phyloP scores from a whole-genome alignment of 2,888 invertebrate genomes.

The Ganaspis brasiliensis region DNA sequence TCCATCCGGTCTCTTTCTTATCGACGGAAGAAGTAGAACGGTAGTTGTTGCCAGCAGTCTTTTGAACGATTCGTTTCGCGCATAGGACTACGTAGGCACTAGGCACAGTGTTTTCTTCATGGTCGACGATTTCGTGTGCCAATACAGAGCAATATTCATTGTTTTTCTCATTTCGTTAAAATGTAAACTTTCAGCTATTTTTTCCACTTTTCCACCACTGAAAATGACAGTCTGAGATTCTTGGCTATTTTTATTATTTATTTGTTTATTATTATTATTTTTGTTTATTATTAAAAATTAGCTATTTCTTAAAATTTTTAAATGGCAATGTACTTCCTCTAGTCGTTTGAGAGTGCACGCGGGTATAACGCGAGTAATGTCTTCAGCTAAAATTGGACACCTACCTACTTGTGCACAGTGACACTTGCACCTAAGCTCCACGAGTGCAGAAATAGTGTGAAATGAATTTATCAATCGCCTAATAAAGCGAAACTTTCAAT shows the following conservation, averaged over 20 bases:
- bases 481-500: not conserved
- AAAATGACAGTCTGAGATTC: not conserved
- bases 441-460: conserved; percentile 15
- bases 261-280: conserved; percentile 1
- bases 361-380: not conserved
- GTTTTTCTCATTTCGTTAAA: not conserved
- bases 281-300: not conserved
- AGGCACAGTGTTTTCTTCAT: conserved; percentile 26
- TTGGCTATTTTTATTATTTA: not conserved
- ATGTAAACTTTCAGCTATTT: not conserved
- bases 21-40: conserved; percentile 25
- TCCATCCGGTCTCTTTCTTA: conserved; percentile 18
- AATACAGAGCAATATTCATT: conserved; percentile 3
- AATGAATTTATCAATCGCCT: conserved; percentile 14
- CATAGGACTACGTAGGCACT: not conserved
- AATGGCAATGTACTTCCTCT: not conserved
- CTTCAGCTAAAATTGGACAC: conserved; percentile 32
- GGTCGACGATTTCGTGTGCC: conserved; percentile 3
- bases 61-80: not conserved
- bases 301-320: not conserved
- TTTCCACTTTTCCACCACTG: not conserved
- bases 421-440: conserved; percentile 19
- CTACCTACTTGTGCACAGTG: conserved; percentile 9
- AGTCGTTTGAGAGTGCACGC: not conserved
- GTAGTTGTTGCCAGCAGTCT: conserved; percentile 14